Evolutionary conservation across 2,888 invertebrate genomes (phyloP), one percentile per base, ranked within the genome.

Genomic region (Lagria hirta): DNA sequence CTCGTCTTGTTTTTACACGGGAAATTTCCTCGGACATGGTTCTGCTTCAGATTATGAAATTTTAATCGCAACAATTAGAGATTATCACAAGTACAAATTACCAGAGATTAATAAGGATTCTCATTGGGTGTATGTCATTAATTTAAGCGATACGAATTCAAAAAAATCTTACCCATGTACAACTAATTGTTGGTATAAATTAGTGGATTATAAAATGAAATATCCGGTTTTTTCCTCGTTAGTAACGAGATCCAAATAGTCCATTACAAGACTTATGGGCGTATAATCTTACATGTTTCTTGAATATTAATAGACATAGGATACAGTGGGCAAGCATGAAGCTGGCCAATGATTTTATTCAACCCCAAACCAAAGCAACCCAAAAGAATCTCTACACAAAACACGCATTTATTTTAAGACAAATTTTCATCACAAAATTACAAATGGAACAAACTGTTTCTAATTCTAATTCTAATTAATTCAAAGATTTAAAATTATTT

Each of bases 291-390:
- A 27, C 38, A 44, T 38, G 33, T 38, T 33, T 12, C 22, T 14
- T 44, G 44, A 38, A 38, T 44, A 44, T 30, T 44, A 44, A 44
- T 38, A 38, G 22, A 38, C 32, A 38, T 38, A 33, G 33, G 44
- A 33, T 43, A 43, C 43, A 30, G 13, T 18, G 6, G 13, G 15
- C 24, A 24, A 23, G 22, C 23, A 34, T n/a, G n/a, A n/a, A n/a
- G n/a, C n/a, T n/a, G n/a, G n/a, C n/a, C n/a, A n/a, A n/a, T n/a
- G n/a, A n/a, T n/a, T n/a, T n/a, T n/a, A n/a, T n/a, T n/a, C n/a
- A n/a, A n/a, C n/a, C n/a, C n/a, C n/a, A n/a, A n/a, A n/a, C n/a
- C n/a, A n/a, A n/a, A n/a, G n/a, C n/a, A n/a, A n/a, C n/a, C n/a
- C n/a, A n/a, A n/a, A n/a, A n/a, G n/a, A n/a, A n/a, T n/a, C n/a